Evolutionary conservation across 2,797 vertebrate genomes (phyloP).

Genomic region (Cygnus olor): DNA sequence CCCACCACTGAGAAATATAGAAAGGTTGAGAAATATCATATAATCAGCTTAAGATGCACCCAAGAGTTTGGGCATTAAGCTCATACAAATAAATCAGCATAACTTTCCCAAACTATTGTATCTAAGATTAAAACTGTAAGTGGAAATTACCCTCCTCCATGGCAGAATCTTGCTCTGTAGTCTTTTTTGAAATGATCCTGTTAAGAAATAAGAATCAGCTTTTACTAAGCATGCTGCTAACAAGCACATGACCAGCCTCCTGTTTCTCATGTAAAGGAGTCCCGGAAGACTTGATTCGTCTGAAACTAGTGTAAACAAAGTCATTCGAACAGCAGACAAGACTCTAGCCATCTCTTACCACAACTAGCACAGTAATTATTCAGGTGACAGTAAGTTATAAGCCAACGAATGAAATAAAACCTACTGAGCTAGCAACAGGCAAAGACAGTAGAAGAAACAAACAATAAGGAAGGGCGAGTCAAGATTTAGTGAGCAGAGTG

Average conservation of each 20-base stretch:
- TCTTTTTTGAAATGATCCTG: conserved; percentile 74
- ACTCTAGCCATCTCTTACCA: background rate
- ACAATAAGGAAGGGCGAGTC: background rate
- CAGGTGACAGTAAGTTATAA: background rate
- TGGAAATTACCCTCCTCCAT: conserved; percentile 45
- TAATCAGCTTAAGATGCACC: background rate
- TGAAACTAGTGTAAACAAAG: background rate
- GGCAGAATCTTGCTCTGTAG: conserved; percentile 78
- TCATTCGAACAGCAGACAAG: background rate
- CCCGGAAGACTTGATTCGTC: rapidly evolving
- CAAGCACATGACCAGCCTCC: background rate
- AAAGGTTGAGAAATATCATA: background rate
- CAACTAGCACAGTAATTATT: background rate
- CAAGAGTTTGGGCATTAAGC: background rate
- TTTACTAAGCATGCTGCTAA: background rate
- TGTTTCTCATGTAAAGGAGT: background rate
- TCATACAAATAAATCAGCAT: background rate
- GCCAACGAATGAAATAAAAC: background rate
- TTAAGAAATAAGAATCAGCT: conserved; percentile 41
- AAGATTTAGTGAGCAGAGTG: background rate
- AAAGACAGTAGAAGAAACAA: background rate
- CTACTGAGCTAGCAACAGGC: background rate
- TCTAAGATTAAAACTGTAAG: background rate
- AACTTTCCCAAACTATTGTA: background rate
- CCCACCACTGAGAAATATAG: background rate